phyloP scores from a whole-genome alignment of 2,888 invertebrate species.

The Anaspis maculata region DNA sequence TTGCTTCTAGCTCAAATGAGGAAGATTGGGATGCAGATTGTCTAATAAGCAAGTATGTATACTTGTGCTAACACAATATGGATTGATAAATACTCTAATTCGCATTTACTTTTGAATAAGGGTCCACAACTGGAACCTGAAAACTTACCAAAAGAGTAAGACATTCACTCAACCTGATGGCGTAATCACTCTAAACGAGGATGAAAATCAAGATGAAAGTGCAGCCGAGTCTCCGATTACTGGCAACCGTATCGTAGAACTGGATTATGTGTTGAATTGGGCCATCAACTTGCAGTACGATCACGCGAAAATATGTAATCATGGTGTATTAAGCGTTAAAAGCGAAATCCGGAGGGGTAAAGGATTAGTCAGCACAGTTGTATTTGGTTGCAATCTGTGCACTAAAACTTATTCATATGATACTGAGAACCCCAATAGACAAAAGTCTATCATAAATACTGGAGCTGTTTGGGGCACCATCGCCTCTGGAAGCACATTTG shows the following conservation, averaged over 20 bases:
- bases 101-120: too few relatives aligned
- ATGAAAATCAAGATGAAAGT: too few relatives aligned
- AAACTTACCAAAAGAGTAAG: too few relatives aligned
- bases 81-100: too few relatives aligned
- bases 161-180: too few relatives aligned
- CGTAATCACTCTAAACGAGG: too few relatives aligned
- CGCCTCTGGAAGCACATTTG: constrained; percentile 5
- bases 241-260: constrained; percentile 8
- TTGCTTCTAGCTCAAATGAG: too few relatives aligned
- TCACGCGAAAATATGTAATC: constrained; percentile 5
- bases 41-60: too few relatives aligned
- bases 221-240: constrained; percentile 5
- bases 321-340: background rate
- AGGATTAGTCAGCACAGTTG: background rate
- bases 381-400: background rate
- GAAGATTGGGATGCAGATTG: too few relatives aligned
- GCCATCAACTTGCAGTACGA: constrained; percentile 3
- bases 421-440: constrained; percentile 7
- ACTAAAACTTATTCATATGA: background rate
- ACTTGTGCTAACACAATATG: too few relatives aligned
- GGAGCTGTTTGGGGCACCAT: constrained; percentile 8
- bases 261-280: constrained; percentile 5
- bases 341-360: background rate
- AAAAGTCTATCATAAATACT: constrained; percentile 4
- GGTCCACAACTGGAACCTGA: too few relatives aligned